Evolutionary conservation across 2,113 vertebrate species (phyloP), one percentile per base, ranked within the genome.

Genomic region (Bubo bubo): DNA sequence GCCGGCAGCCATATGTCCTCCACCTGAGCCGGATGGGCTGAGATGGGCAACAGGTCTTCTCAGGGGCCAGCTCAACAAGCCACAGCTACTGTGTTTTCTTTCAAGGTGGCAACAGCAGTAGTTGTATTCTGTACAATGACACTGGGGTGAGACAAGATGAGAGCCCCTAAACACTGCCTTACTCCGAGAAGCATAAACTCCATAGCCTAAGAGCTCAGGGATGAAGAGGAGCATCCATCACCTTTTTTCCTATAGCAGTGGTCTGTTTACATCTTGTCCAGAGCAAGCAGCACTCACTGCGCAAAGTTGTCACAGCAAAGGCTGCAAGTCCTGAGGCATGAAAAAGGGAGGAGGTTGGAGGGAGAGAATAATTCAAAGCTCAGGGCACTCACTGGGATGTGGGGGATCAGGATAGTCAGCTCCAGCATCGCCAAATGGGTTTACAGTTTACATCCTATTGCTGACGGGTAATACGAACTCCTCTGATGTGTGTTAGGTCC

Each of bases 341-440:
- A 16, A 66, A 30, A 86, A 73, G 22, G 47, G 30, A 27, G 2
- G 13, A 75, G 67, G 15, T n/a, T 5, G 1, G 8, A 34, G 8
- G 8, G 5, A 77, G 28, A 59, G 30, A 49, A 28, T 41, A n/a
- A 49, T 41, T n/a, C 35, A 3, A 8, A 56, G 75, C 68, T 52
- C 53, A 24, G 45, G 22, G 43, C 8, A 5, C 6, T 7, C 50
- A 2, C 24, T 14, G 67, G 60, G 56, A 17, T 2, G 2, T 7
- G 26, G 17, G n/a, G 15, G 23, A 24, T 49, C 43, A 2, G 12
- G 30, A 52, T 3, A 6, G 16, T 3, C 72, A 80, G 39, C 58
- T 35, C 24, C 56, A 82, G 55, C 49, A 43, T 8, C 0, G 0
- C 37, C 18, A 22, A 4, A 8, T 0, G 0, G 5, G 10, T 53